Conservation (phyloP, 2,888 invertebrate genomes). For the Cremastobaeus sp. region DNA sequence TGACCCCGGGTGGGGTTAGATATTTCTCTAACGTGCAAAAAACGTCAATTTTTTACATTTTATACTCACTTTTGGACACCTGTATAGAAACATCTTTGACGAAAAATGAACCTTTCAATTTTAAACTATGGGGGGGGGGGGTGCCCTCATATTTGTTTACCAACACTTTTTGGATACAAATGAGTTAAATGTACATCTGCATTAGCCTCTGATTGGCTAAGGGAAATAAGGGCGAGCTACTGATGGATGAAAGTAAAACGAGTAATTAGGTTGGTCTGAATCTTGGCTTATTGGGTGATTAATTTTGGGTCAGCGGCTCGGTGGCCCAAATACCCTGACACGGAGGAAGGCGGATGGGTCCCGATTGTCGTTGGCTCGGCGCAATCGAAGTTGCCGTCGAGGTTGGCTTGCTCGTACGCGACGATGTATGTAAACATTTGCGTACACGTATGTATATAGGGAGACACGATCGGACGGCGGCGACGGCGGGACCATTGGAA, state of each 20-base stretch:
- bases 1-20: slow-evolving; percentile 12
- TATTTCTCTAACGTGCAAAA: not conserved
- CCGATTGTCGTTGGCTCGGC: not conserved
- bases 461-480: slow-evolving; percentile 66
- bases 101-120: too few relatives aligned
- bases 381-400: slow-evolving; percentile 12
- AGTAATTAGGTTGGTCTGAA: not conserved
- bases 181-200: too few relatives aligned
- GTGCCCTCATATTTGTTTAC: too few relatives aligned
- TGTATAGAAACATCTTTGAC: too few relatives aligned
- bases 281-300: not conserved
- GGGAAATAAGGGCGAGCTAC: too few relatives aligned
- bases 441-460: slow-evolving; percentile 61
- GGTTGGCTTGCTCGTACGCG: slow-evolving; percentile 9
- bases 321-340: slow-evolving; percentile 31
- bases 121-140: too few relatives aligned
- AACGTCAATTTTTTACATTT: too few relatives aligned
- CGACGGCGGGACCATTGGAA: slow-evolving; percentile 72
- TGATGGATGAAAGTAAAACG: not conserved
- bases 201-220: too few relatives aligned
- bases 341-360: not conserved
- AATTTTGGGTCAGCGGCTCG: slow-evolving; percentile 25
- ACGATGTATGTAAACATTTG: slow-evolving; percentile 44
- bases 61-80: too few relatives aligned
- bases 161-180: too few relatives aligned